Base-by-base conservation (phyloP, 2,113 vertebrate genomes). In the Xenotilapia longispinis region DNA sequence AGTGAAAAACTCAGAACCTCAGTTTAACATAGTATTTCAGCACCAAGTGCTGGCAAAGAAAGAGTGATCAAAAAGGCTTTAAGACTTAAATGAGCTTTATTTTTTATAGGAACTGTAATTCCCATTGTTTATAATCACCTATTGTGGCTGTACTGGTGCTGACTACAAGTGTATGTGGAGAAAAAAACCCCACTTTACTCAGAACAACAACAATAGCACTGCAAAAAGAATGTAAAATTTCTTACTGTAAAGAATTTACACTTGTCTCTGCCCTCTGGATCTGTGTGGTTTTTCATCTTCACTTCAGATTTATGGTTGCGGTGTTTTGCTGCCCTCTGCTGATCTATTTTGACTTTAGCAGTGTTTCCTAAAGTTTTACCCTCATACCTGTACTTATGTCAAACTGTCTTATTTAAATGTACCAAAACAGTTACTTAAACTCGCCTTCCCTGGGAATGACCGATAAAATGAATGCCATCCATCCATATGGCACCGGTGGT, bases 311-410 rank as follows among this genome's bases (percentile, higher is more conserved):
- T 8, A 23, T 3, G 42, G 3, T 19, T 2, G 6, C 4, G 9
- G 21, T 86, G 23, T 55, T 88, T 38, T 90, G 65, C 90, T 90
- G 88, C 84, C 83, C 36, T 80, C 90, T 87, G 9, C 53, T 47
- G 90, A 19, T 84, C 6, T 0, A 5, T 4, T 60, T 11, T 38
- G 12, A 60, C 7, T 11, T 42, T 0, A 9, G 21, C 0, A n/a
- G 2, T 11, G 40, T 28, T 75, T 75, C 40, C 23, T 47, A 17
- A 26, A 73, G 21, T 26, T 45, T 2, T 73, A 26, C 21, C 40
- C 68, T 17, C 23, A 47, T 75, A 17, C 23, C 0, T 73, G 40
- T 45, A 26, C 21, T 17, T 47, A 47, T 17, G 68, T 26, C 40
- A 73, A 28, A 45, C 40, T 47, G 40, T 47, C 14, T 73, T 70